Base-by-base conservation (phyloP, 2,888 invertebrate genomes). In the Drosophila seclusa region DNA sequence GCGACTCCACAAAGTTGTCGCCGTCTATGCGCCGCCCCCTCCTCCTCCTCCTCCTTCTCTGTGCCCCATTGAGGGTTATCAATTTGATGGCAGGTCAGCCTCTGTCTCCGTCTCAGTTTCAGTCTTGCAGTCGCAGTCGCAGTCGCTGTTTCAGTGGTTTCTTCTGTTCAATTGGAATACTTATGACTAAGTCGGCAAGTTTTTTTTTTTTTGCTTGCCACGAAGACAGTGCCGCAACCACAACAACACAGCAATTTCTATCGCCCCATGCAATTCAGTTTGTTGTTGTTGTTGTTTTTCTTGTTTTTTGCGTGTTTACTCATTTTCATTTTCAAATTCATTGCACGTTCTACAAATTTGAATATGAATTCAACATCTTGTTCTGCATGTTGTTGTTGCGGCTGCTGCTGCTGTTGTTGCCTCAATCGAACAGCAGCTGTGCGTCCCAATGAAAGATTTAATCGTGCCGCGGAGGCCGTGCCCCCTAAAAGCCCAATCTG, bases 301-400 rank as follows among this genome's bases (percentile, higher is more conserved):
- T 54, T 72, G 45, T 45, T 62, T 77, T 76, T 74, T 66, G 84
- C 81, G 68, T 79, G 88, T 86, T 90, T 88, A 85, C 80, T 88
- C 78, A 78, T 88, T 88, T 90, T 83, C 72, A 76, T 85, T 77
- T 79, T 75, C 63, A 65, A 82, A 88, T 86, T 86, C 85, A 86
- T 67, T 90, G 87, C 90, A 90, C 90, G 85, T 90, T 90, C 85
- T 86, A 90, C 83, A 88, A 90, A 86, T 86, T 86, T 86, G 90
- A 90, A 90, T 86, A 86, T 90, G 89, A 88, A 88, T 82, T 65
- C 77, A 65, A 64, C 69, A 60, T 57, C 34, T 63, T 78, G 68
- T 78, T 69, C 52, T 62, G 45, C 61, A 31, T 68, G 69, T n/a
- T 49, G 42, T 48, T 58, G 59, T 18, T 58, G 54, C 29, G 13